These are phyloP conservation scores for Stegostoma tigrinum DNA, from an alignment of 2,113 vertebrate genomes.

Conservation along the genomic window DNA sequence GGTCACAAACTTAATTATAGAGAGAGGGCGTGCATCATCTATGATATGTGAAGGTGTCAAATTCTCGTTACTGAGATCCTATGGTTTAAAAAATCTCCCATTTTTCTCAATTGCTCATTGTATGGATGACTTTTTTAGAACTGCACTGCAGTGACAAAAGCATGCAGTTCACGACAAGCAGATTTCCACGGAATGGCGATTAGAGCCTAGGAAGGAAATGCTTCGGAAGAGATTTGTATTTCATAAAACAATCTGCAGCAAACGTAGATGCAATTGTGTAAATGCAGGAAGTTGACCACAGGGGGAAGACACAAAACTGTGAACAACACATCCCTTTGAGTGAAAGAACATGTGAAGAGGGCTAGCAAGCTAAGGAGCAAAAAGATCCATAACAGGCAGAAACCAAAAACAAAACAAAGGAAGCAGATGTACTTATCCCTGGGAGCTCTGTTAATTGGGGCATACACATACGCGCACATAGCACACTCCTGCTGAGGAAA, in stretches of 20 bases:
- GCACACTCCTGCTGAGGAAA: background rate
- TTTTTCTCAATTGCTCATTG: background rate
- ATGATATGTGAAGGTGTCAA: background rate
- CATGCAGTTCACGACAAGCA: background rate
- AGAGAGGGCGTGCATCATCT: background rate
- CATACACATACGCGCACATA: background rate
- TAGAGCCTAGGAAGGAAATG: background rate
- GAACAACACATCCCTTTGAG: background rate
- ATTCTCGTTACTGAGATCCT: background rate
- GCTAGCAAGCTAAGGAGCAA: background rate
- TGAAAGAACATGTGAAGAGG: background rate
- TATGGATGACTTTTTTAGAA: background rate
- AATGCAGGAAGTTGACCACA: background rate
- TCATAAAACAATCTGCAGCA: background rate
- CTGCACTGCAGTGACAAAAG: background rate
- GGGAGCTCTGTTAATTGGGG: constrained; percentile 14
- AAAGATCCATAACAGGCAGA: background rate
- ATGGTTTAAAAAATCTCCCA: background rate
- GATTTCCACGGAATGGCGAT: background rate
- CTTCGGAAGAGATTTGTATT: background rate
- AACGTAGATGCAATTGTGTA: background rate
- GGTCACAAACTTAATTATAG: background rate
- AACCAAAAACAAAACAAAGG: constrained; percentile 4
- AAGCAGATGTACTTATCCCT: constrained; percentile 15
- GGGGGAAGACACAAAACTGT: background rate